These are phyloP conservation scores for Saccostrea cuccullata DNA, from an alignment of 1,140 invertebrate genomes.

Conservation along the genomic window DNA sequence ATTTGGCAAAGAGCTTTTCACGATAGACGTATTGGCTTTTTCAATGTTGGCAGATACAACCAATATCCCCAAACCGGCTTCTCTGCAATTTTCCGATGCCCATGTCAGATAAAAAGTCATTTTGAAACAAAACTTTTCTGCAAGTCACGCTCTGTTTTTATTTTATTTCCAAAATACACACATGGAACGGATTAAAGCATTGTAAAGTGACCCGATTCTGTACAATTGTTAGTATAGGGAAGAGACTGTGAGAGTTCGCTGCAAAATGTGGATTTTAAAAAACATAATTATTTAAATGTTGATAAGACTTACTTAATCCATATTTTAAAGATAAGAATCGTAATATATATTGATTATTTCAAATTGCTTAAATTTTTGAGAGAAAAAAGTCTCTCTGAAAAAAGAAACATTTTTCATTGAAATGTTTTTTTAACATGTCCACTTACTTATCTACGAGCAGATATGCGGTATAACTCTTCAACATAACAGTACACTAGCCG, in stretches of 20 bases:
- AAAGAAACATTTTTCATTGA: too few relatives aligned
- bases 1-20: conserved; percentile 5
- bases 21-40: not conserved
- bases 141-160: conserved; percentile 27
- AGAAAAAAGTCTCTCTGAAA: too few relatives aligned
- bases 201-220: not conserved
- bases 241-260: not conserved
- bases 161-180: not conserved
- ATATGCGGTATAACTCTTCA: too few relatives aligned
- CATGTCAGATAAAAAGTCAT: conserved; percentile 23
- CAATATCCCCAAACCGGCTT: not conserved
- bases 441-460: too few relatives aligned
- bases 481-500: too few relatives aligned
- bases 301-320: too few relatives aligned
- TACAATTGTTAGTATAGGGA: not conserved
- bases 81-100: not conserved
- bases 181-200: not conserved
- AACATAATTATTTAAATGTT: too few relatives aligned
- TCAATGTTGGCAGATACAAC: not conserved
- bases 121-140: conserved; percentile 33
- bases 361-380: too few relatives aligned
- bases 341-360: too few relatives aligned
- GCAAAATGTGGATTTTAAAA: too few relatives aligned
- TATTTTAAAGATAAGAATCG: too few relatives aligned
- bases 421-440: too few relatives aligned